Evolutionary conservation across 2,888 invertebrate species (phyloP).

Genomic region (Diarsia dahlii): DNA sequence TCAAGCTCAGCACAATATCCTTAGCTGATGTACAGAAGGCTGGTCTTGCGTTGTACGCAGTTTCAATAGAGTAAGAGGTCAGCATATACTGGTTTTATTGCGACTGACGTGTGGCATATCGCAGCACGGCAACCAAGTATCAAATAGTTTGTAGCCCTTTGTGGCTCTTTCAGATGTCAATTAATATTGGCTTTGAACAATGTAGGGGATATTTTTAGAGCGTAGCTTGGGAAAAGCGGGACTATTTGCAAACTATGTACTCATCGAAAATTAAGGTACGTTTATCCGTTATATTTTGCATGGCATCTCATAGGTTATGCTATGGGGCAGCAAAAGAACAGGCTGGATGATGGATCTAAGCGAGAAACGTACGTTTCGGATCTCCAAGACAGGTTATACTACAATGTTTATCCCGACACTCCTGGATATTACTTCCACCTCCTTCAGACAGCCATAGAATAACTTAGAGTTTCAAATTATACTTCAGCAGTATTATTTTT

Average conservation of each 20-base stretch:
- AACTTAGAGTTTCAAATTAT: not conserved
- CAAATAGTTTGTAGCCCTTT: slow-evolving; percentile 5
- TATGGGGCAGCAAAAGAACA: too few relatives aligned
- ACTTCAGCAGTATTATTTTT: not conserved
- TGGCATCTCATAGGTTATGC: too few relatives aligned
- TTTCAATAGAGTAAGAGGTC: not conserved
- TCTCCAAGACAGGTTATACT: not conserved
- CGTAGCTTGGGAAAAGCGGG: not conserved
- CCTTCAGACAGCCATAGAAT: not conserved
- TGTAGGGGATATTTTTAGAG: not conserved
- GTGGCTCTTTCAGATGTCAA: slow-evolving; percentile 14
- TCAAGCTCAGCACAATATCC: slow-evolving; percentile 21
- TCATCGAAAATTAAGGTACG: not conserved
- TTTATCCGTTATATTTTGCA: too few relatives aligned
- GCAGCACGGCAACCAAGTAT: not conserved
- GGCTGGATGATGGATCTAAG: too few relatives aligned
- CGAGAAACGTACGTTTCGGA: too few relatives aligned
- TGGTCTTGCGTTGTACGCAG: not conserved
- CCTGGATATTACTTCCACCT: not conserved
- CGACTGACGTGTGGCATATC: not conserved
- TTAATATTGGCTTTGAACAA: slow-evolving; percentile 18
- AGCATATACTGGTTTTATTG: not conserved
- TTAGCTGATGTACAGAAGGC: not conserved
- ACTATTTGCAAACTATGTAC: not conserved
- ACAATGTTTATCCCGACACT: not conserved